Evolutionary conservation across 2,888 invertebrate genomes (phyloP).

Genomic region (Allophyes oxyacanthae): DNA sequence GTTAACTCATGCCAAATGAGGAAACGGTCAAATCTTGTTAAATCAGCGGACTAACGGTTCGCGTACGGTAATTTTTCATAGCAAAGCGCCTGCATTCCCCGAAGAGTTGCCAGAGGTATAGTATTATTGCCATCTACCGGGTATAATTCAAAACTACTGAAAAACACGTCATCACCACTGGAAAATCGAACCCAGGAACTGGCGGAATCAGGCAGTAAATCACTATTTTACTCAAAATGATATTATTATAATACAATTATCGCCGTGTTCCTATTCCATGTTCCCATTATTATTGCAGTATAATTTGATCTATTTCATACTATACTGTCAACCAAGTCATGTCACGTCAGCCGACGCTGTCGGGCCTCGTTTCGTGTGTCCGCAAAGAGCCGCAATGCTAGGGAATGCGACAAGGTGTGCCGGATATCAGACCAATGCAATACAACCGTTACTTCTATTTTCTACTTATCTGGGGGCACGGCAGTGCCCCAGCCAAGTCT

Average conservation of each 20-base stretch:
- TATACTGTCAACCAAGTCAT: slow-evolving; percentile 8
- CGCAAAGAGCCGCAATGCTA: slow-evolving; percentile 31
- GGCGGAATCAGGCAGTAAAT: too few relatives aligned
- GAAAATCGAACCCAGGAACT: too few relatives aligned
- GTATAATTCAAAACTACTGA: too few relatives aligned
- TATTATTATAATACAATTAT: slow-evolving; percentile 1
- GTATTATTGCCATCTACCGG: too few relatives aligned
- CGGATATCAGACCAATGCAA: slow-evolving; percentile 59
- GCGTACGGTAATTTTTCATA: too few relatives aligned
- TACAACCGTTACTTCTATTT: slow-evolving; percentile 40
- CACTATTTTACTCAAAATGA: too few relatives aligned
- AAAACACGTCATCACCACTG: too few relatives aligned
- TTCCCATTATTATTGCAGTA: slow-evolving; percentile 13
- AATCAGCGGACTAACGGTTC: neutral
- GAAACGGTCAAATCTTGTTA: neutral
- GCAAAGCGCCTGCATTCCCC: too few relatives aligned
- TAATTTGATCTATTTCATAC: slow-evolving; percentile 31
- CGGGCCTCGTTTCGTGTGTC: slow-evolving; percentile 29
- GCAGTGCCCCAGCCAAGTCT: too few relatives aligned
- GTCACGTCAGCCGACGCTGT: slow-evolving; percentile 25
- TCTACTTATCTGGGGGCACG: slow-evolving; percentile 20
- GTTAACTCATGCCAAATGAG: slow-evolving; percentile 11
- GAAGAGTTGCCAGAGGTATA: too few relatives aligned
- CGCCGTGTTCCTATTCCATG: neutral
- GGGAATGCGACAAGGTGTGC: slow-evolving; percentile 61